These are phyloP conservation scores for Bombus turneri DNA, from an alignment of 1,140 invertebrate species.

Conservation along the genomic window DNA sequence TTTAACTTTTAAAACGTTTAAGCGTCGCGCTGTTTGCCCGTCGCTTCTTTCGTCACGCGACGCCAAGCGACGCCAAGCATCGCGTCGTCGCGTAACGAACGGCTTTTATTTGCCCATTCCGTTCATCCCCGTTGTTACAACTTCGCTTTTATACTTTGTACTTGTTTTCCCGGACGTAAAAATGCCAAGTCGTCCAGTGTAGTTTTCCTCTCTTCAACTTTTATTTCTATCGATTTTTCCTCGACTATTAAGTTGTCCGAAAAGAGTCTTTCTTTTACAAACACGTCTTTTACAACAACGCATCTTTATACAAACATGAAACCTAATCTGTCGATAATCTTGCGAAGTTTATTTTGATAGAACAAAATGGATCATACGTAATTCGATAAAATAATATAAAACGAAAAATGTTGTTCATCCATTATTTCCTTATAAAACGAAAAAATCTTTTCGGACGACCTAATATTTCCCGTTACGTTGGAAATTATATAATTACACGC, in stretches of 20 bases:
- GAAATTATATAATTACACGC: no score
- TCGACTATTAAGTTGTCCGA: no score
- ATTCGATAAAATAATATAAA: no score
- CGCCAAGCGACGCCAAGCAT: slow-evolving; percentile 5
- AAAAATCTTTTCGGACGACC: no score
- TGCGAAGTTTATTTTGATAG: no score
- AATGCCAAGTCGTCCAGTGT: neutral
- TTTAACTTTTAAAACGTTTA: slow-evolving; percentile 67
- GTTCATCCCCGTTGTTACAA: neutral
- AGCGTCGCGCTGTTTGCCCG: slow-evolving; percentile 45
- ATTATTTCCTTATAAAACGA: no score
- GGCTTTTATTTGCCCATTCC: slow-evolving; percentile 38
- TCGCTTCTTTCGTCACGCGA: slow-evolving; percentile 38
- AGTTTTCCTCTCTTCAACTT: neutral
- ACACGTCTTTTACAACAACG: no score
- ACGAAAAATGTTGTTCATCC: no score
- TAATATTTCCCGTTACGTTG: neutral
- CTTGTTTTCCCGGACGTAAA: neutral
- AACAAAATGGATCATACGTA: no score
- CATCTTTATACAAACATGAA: no score
- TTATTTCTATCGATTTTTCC: neutral
- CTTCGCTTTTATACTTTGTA: neutral
- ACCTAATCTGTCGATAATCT: no score
- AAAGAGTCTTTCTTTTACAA: no score
- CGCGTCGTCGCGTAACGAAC: slow-evolving; percentile 53